Evolutionary conservation across 2,113 vertebrate species (phyloP), one percentile per base, ranked within the genome.

Genomic region (Eupsittula cactorum): DNA sequence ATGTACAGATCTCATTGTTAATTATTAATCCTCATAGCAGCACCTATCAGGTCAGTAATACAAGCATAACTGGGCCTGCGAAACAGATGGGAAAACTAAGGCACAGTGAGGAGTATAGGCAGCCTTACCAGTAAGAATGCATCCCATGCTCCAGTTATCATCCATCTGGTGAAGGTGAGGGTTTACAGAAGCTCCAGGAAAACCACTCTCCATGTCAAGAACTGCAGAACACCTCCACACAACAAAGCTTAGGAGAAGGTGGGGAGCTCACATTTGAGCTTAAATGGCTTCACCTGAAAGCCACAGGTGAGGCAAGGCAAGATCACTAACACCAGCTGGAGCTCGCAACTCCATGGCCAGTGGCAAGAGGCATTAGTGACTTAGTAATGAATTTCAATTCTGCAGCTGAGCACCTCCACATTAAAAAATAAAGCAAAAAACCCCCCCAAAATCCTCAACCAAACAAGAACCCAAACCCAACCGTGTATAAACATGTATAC

Each of bases 131-230:
- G 52, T 47, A 13, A 50, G 62, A 50, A 47, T 0, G 1, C 18
- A 21, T 12, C 8, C 52, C 0, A 0, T 9, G 16, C 9, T 19
- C 16, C 42, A 7, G 31, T 1, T 10, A 11, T 2, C 27, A 24
- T 19, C 55, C 31, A 24, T 16, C 62, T 39, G 7, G 23, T 10
- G 33, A 60, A 84, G 21, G 5, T 2, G 16, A 73, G 10, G 37
- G 1, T 16, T 27, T 31, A 41, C 35, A 87, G 41, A 24, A 82
- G 50, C 18, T 12, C 29, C 46, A 62, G 8, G 16, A 46, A 39
- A 27, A 53, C 3, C 35, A 25, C 4, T 0, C 23, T 33, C 13
- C 2, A 27, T 28, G 10, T 10, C 37, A 60, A 33, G 19, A 60
- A 9, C 9, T 25, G 39, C 79, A 67, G 18, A 37, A n/a, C 12